Base-by-base conservation (phyloP, 2,797 vertebrate species). In the Cyclopterus lumpus region DNA sequence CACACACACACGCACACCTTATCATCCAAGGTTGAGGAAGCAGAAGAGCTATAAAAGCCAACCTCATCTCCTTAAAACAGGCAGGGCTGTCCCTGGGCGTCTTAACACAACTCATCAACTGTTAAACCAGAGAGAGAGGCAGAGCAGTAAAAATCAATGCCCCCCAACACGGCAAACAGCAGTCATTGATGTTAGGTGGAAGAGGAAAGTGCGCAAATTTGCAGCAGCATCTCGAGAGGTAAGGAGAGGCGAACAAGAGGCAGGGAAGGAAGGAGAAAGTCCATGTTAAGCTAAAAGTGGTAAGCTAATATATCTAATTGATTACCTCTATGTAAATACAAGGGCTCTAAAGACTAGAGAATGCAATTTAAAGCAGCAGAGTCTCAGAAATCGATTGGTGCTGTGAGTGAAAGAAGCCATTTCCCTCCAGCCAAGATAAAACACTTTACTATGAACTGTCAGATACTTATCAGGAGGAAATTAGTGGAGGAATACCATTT, bases 151-250 rank as follows among this genome's bases (percentile, higher is more conserved):
- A 96, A 96, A 97, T 97, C 96, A 96, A 96, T 96, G 93, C 92
- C 94, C 91, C 93, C 94, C 89, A 95, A 94, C 94, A 92, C 91
- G 92, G 95, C 95, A 96, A 95, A 95, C 94, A 93, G 94, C 95
- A 95, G 95, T 96, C 95, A 94, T 96, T 95, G 87, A 84, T 86
- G 91, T 86, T 82, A 80, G 85, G 68, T 79, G 89, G 80, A 92
- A 87, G 93, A 94, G 79, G 84, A 91, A 92, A 94, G 95, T 90
- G 94, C 77, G 67, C 91, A 91, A 83, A 83, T 91, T 89, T 93
- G 85, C 86, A 81, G 84, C 80, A 83, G 73, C n/a, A 26, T 81
- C 75, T 83, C 15, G 60, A 75, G 64, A 74, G 57, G 70, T 42
- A 67, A 69, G 68, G 54, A 74, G 58, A 66, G 42, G 71, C 36